Evolutionary conservation across 2,113 vertebrate genomes (phyloP).

Genomic region (Entelurus aequoreus): DNA sequence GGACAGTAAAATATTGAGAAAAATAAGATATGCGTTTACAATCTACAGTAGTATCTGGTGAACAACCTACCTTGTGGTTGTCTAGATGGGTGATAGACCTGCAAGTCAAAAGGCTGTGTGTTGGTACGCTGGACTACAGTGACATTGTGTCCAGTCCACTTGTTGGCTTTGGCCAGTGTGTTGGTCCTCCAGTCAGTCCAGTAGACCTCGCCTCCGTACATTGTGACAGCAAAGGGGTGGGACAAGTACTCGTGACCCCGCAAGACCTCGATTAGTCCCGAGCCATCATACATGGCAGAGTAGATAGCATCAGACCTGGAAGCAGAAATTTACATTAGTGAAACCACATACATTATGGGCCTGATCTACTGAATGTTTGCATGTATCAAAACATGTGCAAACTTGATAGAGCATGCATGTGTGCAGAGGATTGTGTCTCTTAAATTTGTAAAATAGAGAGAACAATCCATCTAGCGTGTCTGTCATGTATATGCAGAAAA

Average conservation of each 20-base stretch:
- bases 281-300: slow-evolving; percentile 90
- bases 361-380: too few species aligned
- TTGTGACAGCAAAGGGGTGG: slow-evolving; percentile 90
- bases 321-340: background rate
- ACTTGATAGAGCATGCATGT: too few species aligned
- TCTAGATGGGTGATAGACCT: slow-evolving; percentile 93
- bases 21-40: too few species aligned
- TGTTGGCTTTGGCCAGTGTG: slow-evolving; percentile 95
- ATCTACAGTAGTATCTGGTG: background rate
- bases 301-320: slow-evolving; percentile 93
- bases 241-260: slow-evolving; percentile 93
- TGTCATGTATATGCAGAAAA: too few species aligned
- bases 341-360: too few species aligned
- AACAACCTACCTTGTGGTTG: slow-evolving; percentile 86
- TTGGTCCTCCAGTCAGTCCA: slow-evolving; percentile 99
- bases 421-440: too few species aligned
- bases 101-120: slow-evolving; percentile 93
- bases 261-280: slow-evolving; percentile 92
- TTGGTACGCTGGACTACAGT: slow-evolving; percentile 95
- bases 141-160: slow-evolving; percentile 95
- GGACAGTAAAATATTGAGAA: too few species aligned
- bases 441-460: too few species aligned
- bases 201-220: slow-evolving; percentile 94
- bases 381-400: too few species aligned
- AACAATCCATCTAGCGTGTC: too few species aligned